Base-by-base conservation (phyloP, 2,113 vertebrate genomes). In the Rallus limicola region DNA sequence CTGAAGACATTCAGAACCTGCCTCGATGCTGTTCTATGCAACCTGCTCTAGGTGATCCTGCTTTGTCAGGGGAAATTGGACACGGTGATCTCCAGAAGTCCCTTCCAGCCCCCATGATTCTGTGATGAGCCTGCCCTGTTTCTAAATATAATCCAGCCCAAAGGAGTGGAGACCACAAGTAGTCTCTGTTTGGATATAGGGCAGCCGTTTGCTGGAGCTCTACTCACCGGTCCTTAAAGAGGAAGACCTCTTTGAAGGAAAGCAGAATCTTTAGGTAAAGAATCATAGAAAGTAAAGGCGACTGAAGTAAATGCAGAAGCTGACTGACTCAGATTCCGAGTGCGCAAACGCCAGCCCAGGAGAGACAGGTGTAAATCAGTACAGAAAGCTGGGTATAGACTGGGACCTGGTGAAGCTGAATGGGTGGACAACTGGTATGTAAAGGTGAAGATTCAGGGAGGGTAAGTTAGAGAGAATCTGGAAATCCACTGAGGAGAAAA, bases 261-360 rank as follows among this genome's bases (percentile, higher is more conserved):
- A 80, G 23, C 10, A 60, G 58, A 42, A 46, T 40, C 12, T 59
- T 53, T 44, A 80, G 29, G 29, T 55, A 40, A 46, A 46, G 44
- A 48, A 83, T 36, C 36, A 36, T 10, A 40, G 40, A 40, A 40
- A 40, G 40, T 40, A 40, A 40, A 40, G 25, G 56, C 42, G 38
- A 25, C 76, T 55, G 21, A 67, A 91, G 31, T 40, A 38, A 71
- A 74, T 46, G 13, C 28, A 68, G 81, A 84, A 84, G 23, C 25
- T 79, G 15, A 23, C 4, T n/a, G 28, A 38, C n/a, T 75, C 21
- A 44, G 18, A 77, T 67, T 65, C 0, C 0, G 60, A 74, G 20
- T 24, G 17, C 16, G 38, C 0, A 1, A 59, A 76, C 88, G 4
- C 7, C 13, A 64, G 9, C 23, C 50, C 46, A 50, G 72, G 15